Evolutionary conservation across 2,888 invertebrate species (phyloP).

Genomic region (Mesodorylaimus sp.): DNA sequence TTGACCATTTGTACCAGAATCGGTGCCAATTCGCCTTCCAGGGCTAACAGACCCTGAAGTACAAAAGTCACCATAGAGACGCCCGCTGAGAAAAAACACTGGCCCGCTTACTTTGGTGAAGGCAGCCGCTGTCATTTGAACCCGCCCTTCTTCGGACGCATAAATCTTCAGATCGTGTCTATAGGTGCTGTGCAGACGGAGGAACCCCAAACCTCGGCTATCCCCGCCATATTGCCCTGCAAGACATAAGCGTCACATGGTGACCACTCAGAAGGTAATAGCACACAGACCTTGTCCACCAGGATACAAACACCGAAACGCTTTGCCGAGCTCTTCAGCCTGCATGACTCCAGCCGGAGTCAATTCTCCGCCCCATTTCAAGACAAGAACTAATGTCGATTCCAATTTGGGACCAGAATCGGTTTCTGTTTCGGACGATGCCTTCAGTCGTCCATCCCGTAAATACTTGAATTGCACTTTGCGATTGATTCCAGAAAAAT

Average conservation of each 20-base stretch:
- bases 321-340: slow-evolving; percentile 87
- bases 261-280: too few species aligned
- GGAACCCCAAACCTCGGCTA: slow-evolving; percentile 80
- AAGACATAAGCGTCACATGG: slow-evolving; percentile 6
- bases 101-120: slow-evolving; percentile 56
- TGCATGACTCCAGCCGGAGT: slow-evolving; percentile 93
- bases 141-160: slow-evolving; percentile 94
- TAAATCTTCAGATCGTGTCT: slow-evolving; percentile 98
- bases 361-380: slow-evolving; percentile 98
- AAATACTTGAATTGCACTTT: slow-evolving; percentile 99
- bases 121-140: slow-evolving; percentile 99
- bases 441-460: slow-evolving; percentile 49
- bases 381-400: slow-evolving; percentile 79
- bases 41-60: slow-evolving; percentile 58
- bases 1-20: slow-evolving; percentile 98
- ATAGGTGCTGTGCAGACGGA: slow-evolving; percentile 89
- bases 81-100: neutral
- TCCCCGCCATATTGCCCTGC: slow-evolving; percentile 54
- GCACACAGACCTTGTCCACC: too few species aligned
- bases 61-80: neutral
- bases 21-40: slow-evolving; percentile 94
- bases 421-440: slow-evolving; percentile 4
- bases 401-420: slow-evolving; percentile 44
- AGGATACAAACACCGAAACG: slow-evolving; percentile 98
- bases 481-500: slow-evolving; percentile 97